Evolutionary conservation across 2,888 invertebrate genomes (phyloP), one percentile per base, ranked within the genome.

Genomic region (Phania funesta): DNA sequence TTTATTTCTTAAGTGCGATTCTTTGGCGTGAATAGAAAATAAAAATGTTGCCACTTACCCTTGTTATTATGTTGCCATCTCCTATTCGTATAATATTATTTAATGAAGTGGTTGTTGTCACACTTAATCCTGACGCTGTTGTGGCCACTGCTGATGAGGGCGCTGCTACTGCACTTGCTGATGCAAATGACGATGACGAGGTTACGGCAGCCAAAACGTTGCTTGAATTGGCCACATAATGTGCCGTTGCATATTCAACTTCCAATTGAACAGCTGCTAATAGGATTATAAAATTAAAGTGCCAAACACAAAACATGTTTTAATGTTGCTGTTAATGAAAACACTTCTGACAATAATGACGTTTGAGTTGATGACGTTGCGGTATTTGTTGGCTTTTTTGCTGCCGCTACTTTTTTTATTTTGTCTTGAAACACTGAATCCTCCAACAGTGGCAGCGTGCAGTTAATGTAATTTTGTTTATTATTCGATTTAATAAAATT

Each of bases 61-160:
- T 86, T 3, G 86, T 86, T 58, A 90, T 87, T 54, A 89, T 86
- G 83, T 88, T 91, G 80, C 90, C 90, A 86, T 90, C 90, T 3
- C 88, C 90, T 48, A 90, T 89, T 64, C 89, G 86, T 20, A 90
- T 80, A 76, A 88, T 86, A 44, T 88, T 87, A 71, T 89, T 88
- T 60, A 90, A 85, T 58, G 60, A 18, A 41, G 86, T 84, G 60
- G 80, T 84, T 60, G 84, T 67, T 48, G 85, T 80, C 74, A 84
- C 80, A 75, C 64, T 84, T 60, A 81, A 54, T 48, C 71, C 56
- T 48, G 75, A 24, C 58, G 83, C 65, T 50, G 70, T 56, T 56
- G 83, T 80, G 71, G 83, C 62, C 29, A 67, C 32, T 41, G 83
- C 62, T 77, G 83, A 13, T 44, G 44, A 81, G 65, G 83, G 48